These are phyloP conservation scores for Florisuga fusca DNA, from an alignment of 2,797 vertebrate species.

Conservation along the genomic window DNA sequence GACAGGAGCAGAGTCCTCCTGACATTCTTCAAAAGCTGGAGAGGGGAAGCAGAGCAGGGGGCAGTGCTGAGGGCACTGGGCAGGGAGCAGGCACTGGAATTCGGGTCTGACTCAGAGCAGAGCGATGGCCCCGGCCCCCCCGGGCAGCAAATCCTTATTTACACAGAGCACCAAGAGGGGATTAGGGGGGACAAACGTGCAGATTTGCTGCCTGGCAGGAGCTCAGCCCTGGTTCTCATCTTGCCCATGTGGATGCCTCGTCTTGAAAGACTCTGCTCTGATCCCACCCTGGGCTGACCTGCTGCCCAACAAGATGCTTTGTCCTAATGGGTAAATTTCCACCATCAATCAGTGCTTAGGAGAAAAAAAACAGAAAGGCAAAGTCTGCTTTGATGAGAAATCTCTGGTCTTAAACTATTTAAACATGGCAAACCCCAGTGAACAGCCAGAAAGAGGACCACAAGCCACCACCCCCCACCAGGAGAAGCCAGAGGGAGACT, in stretches of 20 bases:
- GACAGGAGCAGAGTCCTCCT: no score
- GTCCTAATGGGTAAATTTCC: neutral
- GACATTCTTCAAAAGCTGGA: no score
- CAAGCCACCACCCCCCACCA: rapidly evolving
- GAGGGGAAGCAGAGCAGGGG: no score
- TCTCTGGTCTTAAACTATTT: neutral
- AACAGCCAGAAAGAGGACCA: neutral
- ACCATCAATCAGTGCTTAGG: neutral
- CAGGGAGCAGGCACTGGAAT: no score
- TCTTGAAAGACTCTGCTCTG: neutral
- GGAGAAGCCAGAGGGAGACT: rapidly evolving
- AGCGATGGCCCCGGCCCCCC: no score
- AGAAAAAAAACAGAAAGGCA: no score
- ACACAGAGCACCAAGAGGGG: no score
- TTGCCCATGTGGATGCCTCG: rapidly evolving
- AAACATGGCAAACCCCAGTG: rapidly evolving
- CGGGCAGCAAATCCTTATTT: no score
- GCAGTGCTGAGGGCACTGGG: no score
- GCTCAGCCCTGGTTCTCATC: neutral
- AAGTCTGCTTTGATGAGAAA: neutral
- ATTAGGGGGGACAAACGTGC: no score
- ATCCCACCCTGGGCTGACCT: neutral
- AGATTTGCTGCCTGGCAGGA: no score
- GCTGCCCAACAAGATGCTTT: neutral
- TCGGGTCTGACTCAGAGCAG: no score